Conservation (phyloP, 2,797 vertebrate genomes). For the Tarsius wallacei region DNA sequence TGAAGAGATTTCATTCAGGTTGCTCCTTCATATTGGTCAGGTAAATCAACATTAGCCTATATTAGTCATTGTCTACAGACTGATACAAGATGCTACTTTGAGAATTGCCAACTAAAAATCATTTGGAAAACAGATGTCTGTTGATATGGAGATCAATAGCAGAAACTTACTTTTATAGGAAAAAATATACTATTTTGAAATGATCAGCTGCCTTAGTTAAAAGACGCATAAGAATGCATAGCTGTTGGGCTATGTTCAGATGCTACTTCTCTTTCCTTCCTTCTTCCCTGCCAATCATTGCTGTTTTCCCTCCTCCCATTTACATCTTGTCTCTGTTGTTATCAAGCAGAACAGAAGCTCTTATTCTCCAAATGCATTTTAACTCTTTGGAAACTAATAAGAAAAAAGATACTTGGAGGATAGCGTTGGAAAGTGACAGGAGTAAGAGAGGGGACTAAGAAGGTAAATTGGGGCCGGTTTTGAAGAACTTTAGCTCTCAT, state of each 20-base stretch:
- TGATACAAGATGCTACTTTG: constrained; percentile 3
- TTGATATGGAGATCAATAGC: constrained; percentile 19
- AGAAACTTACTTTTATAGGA: not conserved
- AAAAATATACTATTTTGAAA: not conserved
- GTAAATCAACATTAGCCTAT: constrained; percentile 19
- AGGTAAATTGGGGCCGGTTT: not conserved
- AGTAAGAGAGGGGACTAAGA: not conserved
- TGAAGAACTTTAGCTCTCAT: not conserved
- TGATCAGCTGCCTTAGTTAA: constrained; percentile 44
- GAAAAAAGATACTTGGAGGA: not conserved
- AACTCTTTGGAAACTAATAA: constrained; percentile 9
- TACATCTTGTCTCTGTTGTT: not conserved
- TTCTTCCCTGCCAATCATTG: constrained; percentile 10
- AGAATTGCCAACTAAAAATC: constrained; percentile 50
- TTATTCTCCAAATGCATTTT: constrained; percentile 38
- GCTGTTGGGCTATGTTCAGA: not conserved
- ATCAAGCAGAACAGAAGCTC: not conserved
- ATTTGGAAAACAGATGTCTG: constrained; percentile 5
- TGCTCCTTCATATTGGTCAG: not conserved
- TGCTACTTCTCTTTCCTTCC: not conserved
- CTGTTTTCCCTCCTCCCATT: not conserved
- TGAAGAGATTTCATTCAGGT: not conserved
- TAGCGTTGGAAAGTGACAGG: constrained; percentile 22
- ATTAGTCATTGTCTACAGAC: constrained; percentile 60
- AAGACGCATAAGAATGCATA: constrained; percentile 37